Base-by-base conservation (phyloP, 2,113 vertebrate genomes). In the Zosterops pallidus region DNA sequence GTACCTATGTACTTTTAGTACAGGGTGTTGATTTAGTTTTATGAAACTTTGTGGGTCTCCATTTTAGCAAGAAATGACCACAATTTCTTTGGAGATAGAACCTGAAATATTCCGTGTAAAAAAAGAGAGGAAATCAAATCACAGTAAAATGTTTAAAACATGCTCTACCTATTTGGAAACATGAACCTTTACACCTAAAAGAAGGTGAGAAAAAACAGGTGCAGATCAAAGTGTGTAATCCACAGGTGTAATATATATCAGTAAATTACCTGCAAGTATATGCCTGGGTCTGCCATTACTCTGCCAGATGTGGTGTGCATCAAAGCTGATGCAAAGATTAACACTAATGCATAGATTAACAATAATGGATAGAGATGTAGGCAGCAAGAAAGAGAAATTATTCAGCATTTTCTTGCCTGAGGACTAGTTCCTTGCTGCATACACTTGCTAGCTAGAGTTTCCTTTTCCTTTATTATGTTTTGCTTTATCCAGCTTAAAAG, bases 311-410 rank as follows among this genome's bases (percentile, higher is more conserved):
- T 39, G 65, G 44, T 83, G 53, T 83, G 19, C 89, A 92, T 91
- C 87, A 94, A 89, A 93, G 41, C 20, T 87, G 55, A 78, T 80
- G 53, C 44, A 80, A 68, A 76, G 81, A 62, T 90, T 89, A 92
- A 71, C 60, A 37, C 33, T 94, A 79, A 76, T 52, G 67, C 80
- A 25, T 44, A 52, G 70, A 56, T 92, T 86, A 90, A 78, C 55
- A 21, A 28, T 92, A 79, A 75, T 50, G 84, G 84, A 50, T 52
- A 78, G 65, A 78, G 35, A 60, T 37, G n/a, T 39, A 46, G 33
- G 16, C 57, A 26, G 5, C 46, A 13, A 57, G 39, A 92, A 67
- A 81, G 41, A 78, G 22, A 70, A 71, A 79, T 15, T n/a, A 64
- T 70, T 79, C 26, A 78, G 4, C 50, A 14, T 60, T 94, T 90